Percentiles rank a stretch among this genome's conserved stretches.
phyloP scores from a whole-genome alignment of 2,797 vertebrate genomes.

The Eutrigla gurnardus region DNA sequence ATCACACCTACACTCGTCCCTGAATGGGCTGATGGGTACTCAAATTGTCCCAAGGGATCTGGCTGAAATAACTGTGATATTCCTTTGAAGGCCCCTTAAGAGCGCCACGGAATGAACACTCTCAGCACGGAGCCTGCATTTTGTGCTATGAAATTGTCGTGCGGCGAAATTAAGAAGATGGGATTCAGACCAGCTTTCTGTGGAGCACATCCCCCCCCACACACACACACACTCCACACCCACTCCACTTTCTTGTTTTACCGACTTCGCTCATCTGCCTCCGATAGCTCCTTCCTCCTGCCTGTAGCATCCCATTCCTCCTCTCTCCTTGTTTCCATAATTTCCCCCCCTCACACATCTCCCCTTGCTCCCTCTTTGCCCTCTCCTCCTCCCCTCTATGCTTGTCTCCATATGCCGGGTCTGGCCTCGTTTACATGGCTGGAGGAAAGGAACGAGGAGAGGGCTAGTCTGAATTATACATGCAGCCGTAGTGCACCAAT shows the following conservation, averaged over 20 bases:
- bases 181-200: conserved; percentile 36
- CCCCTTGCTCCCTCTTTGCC: conserved; percentile 32
- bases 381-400: conserved; percentile 36
- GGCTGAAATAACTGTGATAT: conserved; percentile 73
- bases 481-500: conserved; percentile 67
- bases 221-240: background rate
- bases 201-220: background rate
- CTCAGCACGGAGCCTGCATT: conserved; percentile 47
- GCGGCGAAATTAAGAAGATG: conserved; percentile 51
- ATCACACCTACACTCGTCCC: conserved; percentile 52
- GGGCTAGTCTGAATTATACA: conserved; percentile 78
- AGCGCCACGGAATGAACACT: conserved; percentile 62
- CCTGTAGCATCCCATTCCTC: conserved; percentile 48
- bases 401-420: conserved; percentile 71
- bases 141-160: conserved; percentile 50
- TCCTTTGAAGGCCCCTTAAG: conserved; percentile 56
- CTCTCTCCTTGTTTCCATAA: conserved; percentile 44
- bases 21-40: conserved; percentile 44
- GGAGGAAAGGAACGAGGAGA: conserved; percentile 70
- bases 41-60: conserved; percentile 45
- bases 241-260: conserved; percentile 43
- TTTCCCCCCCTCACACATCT: conserved; percentile 31
- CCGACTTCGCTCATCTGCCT: conserved; percentile 45
- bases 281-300: conserved; percentile 34
- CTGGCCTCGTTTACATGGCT: conserved; percentile 80